Percentiles rank a stretch among this genome's conserved stretches.
Conservation (phyloP, 2,797 vertebrate species). For the Todus mexicanus region DNA sequence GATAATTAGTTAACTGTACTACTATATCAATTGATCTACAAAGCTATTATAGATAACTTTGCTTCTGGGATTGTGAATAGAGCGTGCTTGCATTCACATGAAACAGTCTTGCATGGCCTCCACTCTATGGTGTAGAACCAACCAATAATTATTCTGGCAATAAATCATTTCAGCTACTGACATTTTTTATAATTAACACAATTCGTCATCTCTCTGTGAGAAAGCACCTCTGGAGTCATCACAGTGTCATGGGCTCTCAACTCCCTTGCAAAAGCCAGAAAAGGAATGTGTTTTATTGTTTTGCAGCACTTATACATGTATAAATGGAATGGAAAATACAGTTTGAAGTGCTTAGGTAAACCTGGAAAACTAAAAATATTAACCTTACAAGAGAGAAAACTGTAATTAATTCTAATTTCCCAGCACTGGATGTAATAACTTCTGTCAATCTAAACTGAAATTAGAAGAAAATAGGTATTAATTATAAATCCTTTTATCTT, state of each 20-base stretch:
- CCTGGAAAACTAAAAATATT: not conserved
- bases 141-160: not conserved
- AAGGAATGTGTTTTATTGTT: not conserved
- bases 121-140: not conserved
- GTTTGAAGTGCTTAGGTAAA: not conserved
- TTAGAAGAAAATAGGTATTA: not conserved
- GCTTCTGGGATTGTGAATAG: not conserved
- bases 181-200: slow-evolving; percentile 47
- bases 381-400: not conserved
- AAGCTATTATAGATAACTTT: not conserved
- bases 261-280: not conserved
- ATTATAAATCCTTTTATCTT: not conserved
- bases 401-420: not conserved
- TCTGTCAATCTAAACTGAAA: not conserved
- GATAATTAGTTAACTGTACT: not conserved
- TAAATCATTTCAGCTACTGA: slow-evolving; percentile 47
- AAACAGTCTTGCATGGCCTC: not conserved
- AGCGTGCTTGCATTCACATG: not conserved
- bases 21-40: not conserved
- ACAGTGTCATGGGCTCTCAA: not conserved
- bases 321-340: not conserved
- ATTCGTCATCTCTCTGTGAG: slow-evolving; percentile 22
- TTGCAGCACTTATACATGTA: not conserved
- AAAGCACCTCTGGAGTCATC: not conserved
- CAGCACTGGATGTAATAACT: not conserved